phyloP scores from a whole-genome alignment of 2,113 vertebrate species.

The Mirza zaza region DNA sequence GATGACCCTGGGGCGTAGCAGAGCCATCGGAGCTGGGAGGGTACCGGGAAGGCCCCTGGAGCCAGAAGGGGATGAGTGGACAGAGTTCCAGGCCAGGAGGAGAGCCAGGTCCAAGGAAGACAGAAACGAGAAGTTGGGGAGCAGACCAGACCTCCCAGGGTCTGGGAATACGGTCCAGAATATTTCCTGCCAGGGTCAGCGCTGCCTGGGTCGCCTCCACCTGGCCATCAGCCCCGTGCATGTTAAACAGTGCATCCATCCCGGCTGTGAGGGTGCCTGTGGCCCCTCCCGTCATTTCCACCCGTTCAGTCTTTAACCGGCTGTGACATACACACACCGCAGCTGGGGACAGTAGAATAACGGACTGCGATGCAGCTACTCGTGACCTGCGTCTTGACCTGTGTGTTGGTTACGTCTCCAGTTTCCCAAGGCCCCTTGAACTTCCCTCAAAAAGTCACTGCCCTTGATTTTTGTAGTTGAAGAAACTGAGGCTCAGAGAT shows the following conservation, averaged over 20 bases:
- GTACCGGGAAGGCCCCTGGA: neutral
- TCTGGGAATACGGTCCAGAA: neutral
- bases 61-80: neutral
- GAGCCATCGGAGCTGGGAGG: accelerated
- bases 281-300: neutral
- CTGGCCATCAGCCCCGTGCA: neutral
- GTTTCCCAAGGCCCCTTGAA: neutral
- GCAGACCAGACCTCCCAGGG: neutral
- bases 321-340: neutral
- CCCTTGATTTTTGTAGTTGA: neutral
- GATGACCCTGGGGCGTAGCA: neutral
- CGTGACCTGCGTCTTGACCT: neutral
- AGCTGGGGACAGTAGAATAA: neutral
- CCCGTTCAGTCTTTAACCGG: neutral
- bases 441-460: neutral
- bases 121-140: neutral
- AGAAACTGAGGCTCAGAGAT: neutral
- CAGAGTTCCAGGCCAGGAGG: neutral
- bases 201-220: neutral
- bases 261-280: neutral
- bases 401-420: neutral
- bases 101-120: neutral
- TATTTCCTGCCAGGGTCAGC: neutral
- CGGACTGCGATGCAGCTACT: neutral
- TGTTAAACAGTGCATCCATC: neutral